Conservation (phyloP, 2,888 invertebrate species). For the Anoncus sp. region DNA sequence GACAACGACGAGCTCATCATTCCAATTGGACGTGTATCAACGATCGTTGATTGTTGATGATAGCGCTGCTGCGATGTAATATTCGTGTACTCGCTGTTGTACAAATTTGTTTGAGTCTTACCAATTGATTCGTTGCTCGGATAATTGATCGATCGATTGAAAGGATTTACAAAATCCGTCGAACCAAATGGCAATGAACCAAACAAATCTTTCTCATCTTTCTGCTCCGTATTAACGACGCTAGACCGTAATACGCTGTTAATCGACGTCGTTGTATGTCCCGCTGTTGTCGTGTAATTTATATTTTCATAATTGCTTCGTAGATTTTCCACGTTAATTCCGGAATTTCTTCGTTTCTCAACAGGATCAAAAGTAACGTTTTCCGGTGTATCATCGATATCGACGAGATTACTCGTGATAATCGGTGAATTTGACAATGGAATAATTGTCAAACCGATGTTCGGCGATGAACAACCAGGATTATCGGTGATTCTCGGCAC, state of each 20-base stretch:
- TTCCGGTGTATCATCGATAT: slow-evolving; percentile 64
- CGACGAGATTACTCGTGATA: slow-evolving; percentile 70
- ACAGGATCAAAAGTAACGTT: background rate
- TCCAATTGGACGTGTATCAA: slow-evolving; percentile 34
- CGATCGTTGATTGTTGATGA: slow-evolving; percentile 44
- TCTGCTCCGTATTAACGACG: background rate
- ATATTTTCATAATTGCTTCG: slow-evolving; percentile 68
- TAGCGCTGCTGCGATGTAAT: slow-evolving; percentile 44
- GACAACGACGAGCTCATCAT: slow-evolving; percentile 33
- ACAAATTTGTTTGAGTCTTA: slow-evolving; percentile 44
- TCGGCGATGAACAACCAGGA: slow-evolving; percentile 67
- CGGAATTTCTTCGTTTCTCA: too few species aligned
- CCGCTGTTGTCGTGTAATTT: slow-evolving; percentile 55
- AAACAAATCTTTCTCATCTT: slow-evolving; percentile 80
- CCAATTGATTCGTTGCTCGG: slow-evolving; percentile 38
- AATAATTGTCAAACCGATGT: slow-evolving; percentile 66
- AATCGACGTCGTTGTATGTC: slow-evolving; percentile 5
- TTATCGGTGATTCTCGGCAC: slow-evolving; percentile 53
- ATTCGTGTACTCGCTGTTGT: slow-evolving; percentile 56
- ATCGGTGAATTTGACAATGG: slow-evolving; percentile 72
- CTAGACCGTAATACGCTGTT: background rate
- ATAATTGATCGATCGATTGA: slow-evolving; percentile 66
- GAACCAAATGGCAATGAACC: slow-evolving; percentile 82
- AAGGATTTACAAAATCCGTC: slow-evolving; percentile 78
- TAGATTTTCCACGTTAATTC: background rate